These are phyloP conservation scores for Chironomus riparius DNA, from an alignment of 2,888 invertebrate species.

Conservation along the genomic window DNA sequence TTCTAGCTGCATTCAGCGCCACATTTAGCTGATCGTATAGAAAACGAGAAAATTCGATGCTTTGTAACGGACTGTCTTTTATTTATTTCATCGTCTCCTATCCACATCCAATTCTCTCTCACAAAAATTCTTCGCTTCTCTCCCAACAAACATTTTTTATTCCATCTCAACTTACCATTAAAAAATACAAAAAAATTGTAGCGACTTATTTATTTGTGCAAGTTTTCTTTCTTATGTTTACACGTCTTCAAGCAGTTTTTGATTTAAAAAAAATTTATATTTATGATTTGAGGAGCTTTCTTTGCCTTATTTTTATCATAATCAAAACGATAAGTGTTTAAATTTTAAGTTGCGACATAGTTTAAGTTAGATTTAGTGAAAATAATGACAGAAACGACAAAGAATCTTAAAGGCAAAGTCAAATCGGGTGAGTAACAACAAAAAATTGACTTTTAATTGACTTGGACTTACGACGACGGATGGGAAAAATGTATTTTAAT, in stretches of 20 bases:
- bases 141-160: background rate
- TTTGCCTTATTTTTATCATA: too few species aligned
- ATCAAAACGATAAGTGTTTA: too few species aligned
- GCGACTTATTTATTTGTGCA: conserved; percentile 14
- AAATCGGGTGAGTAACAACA: conserved; percentile 12
- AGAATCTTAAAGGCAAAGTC: conserved; percentile 23
- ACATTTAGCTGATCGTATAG: background rate
- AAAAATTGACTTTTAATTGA: background rate
- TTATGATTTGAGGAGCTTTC: background rate
- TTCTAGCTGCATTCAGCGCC: background rate
- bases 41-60: background rate
- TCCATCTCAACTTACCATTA: background rate
- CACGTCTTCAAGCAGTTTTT: conserved; percentile 23
- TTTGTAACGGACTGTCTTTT: background rate
- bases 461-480: background rate
- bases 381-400: conserved; percentile 20
- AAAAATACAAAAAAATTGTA: background rate
- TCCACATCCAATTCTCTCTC: too few species aligned
- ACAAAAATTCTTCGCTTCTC: background rate
- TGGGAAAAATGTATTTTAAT: conserved; percentile 16
- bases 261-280: conserved; percentile 1
- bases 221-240: conserved; percentile 14
- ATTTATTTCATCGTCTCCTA: too few species aligned
- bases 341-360: too few species aligned
- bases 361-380: background rate